Percentiles rank a stretch among this genome's conserved stretches.
These are phyloP conservation scores for Lycocorax pyrrhopterus DNA, from an alignment of 2,113 vertebrate genomes.

Conservation along the genomic window DNA sequence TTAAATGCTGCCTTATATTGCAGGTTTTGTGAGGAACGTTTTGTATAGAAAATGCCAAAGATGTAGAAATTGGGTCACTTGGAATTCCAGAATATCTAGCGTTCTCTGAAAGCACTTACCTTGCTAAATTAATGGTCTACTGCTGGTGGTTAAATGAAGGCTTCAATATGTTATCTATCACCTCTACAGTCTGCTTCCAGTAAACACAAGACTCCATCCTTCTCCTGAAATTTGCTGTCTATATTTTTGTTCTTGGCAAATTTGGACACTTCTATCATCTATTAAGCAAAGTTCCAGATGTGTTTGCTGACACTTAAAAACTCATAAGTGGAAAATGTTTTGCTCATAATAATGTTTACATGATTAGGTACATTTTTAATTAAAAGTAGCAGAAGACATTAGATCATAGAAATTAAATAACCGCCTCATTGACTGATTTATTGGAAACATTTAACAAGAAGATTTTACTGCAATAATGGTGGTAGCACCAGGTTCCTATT, in stretches of 20 bases:
- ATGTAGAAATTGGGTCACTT: background rate
- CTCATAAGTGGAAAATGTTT: conserved; percentile 24
- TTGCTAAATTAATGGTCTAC: background rate
- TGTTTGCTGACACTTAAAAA: conserved; percentile 34
- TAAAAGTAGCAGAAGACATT: conserved; percentile 40
- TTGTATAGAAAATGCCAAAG: background rate
- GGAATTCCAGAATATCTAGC: background rate
- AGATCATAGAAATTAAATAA: conserved; percentile 50
- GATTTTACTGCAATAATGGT: background rate
- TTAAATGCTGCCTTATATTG: background rate
- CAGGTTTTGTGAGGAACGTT: background rate
- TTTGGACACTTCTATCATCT: background rate
- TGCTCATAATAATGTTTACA: conserved; percentile 32
- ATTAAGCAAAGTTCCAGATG: conserved; percentile 36
- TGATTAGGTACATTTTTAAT: conserved; percentile 48
- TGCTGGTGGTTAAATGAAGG: background rate
- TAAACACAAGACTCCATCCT: background rate
- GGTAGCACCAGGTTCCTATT: background rate
- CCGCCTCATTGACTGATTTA: conserved; percentile 36
- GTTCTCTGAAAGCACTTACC: background rate
- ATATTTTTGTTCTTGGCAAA: background rate
- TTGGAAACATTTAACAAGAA: conserved; percentile 19
- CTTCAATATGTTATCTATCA: background rate
- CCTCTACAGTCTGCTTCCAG: background rate
- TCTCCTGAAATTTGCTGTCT: background rate